Evolutionary conservation across 2,797 vertebrate genomes (phyloP), one percentile per base, ranked within the genome.

Genomic region (Eutrigla gurnardus): DNA sequence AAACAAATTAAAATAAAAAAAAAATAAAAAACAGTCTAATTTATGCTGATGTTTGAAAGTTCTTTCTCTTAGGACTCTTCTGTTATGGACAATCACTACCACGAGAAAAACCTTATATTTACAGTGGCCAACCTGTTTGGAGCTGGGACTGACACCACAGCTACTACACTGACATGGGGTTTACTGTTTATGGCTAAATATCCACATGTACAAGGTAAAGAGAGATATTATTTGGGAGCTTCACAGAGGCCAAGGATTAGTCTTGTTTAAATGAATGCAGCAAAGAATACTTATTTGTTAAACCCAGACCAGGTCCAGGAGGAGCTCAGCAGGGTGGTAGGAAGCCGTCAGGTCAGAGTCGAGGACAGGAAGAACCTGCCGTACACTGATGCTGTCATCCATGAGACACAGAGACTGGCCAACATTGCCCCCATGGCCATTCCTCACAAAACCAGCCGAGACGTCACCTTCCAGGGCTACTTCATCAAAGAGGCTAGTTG

Each of bases 131-230:
- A n/a, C n/a, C n/a, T n/a, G n/a, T n/a, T n/a, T n/a, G n/a, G n/a
- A n/a, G n/a, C n/a, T n/a, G n/a, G n/a, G n/a, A n/a, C n/a, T n/a
- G n/a, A n/a, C n/a, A n/a, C n/a, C n/a, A 91, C 93, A 5, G 82
- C 84, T 12, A 65, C 86, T 0, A 93, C 94, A 2, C 72, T 95
- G 11, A 80, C 81, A 70, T 94, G 92, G 93, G 49, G 67, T 67
- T 68, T 93, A 52, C 78, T 94, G 50, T n/a, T 94, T 0, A 93
- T 94, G 94, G 92, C 89, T 66, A 94, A 93, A 76, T 93, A 93
- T 67, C 93, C 94, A 40, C 62, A 83, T 0, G 79, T 93, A 72
- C 94, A 94, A 67, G 90, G 93, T 94, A 68, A n/a, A 50, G 37
- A 53, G 8, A 25, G 25, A 25, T 1, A 25, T 1, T 25, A 1